Evolutionary conservation across 2,113 vertebrate genomes (phyloP), one percentile per base, ranked within the genome.

Genomic region (Illadopsis cleaveri): DNA sequence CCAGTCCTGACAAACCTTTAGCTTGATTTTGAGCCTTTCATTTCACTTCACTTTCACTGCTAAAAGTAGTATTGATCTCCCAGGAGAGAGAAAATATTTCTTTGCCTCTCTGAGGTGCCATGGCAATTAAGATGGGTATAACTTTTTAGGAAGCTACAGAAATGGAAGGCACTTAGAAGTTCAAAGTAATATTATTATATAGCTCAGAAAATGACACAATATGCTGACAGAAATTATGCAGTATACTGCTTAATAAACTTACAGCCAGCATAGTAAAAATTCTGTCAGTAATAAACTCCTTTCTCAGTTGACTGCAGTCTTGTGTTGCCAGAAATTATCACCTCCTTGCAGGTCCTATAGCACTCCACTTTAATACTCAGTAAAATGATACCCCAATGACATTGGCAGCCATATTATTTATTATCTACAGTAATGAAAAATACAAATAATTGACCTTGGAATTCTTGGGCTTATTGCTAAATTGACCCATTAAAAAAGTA

Each of bases 141-240:
- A 94, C 76, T 65, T 95, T 96, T 92, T 93, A 95, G 73, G 66
- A 92, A 93, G 78, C 44, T 82, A 68, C 69, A 82, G 58, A 96
- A 90, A 91, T 92, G 35, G 79, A 96, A 96, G 82, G 38, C 45
- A 75, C 50, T 84, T 68, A 90, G 80, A 96, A 94, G 90, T 95
- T 95, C 89, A 94, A 97, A 94, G 96, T 45, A 93, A 82, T 96
- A 95, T 95, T 94, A 95, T 95, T 97, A 96, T 96, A 97, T 94
- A 89, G 87, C 89, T 95, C 79, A 94, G 87, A 94, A 96, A 96
- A 97, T 93, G 91, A 76, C 85, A 94, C 82, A 94, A 95, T 96
- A 96, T 94, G 91, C 95, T 96, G 94, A 95, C 80, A 93, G 86
- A 93, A 96, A 94, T 92, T 90, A 88, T 9, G 8, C 76, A 84